Evolutionary conservation across 2,797 vertebrate species (phyloP), one percentile per base, ranked within the genome.

Genomic region (Chrysocyon brachyurus): DNA sequence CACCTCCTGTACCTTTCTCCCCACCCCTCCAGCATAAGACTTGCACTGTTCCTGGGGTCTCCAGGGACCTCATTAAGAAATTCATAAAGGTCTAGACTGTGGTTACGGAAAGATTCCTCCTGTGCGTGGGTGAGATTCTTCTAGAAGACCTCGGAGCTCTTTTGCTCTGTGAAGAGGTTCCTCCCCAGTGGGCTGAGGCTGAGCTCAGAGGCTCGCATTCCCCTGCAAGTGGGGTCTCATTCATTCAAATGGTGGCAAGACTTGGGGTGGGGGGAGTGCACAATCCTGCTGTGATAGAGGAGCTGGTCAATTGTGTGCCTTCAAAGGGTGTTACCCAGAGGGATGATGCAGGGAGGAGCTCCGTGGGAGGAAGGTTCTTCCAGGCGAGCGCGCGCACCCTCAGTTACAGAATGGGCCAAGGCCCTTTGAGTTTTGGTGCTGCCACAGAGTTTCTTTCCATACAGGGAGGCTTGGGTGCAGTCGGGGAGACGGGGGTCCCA

Each of bases 11-110:
- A 63, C 92, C 90, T 85, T 92, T 36, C 14, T 82, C 90, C 92
- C 15, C 72, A 73, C 33, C 87, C 63, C 40, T 36, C 9, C 8
- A 56, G 73, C 26, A 75, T 24, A 92, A 97, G 94, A 59, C 82
- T 22, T 12, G 5, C 73, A 63, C 94, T 97, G 96, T 96, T 95
- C 31, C 64, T 14, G 6, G 15, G 33, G 72, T 81, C 94, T 88
- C 86, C 59, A 8, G 97, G 78, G 97, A 78, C 66, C 92, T 96
- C 86, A 36, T 96, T 96, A 94, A 73, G 92, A 52, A 36, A 88
- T 92, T 90, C 68, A 22, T 86, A 56, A 68, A 81, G 97, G 92
- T 90, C 57, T 36, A 14, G 91, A 33, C 36, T 79, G 87, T 36
- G 91, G 82, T 46, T 54, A 12, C 12, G n/a, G 75, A 91, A 96